Conservation (phyloP, 2,888 invertebrate genomes). For the Ephialtes manifestator region DNA sequence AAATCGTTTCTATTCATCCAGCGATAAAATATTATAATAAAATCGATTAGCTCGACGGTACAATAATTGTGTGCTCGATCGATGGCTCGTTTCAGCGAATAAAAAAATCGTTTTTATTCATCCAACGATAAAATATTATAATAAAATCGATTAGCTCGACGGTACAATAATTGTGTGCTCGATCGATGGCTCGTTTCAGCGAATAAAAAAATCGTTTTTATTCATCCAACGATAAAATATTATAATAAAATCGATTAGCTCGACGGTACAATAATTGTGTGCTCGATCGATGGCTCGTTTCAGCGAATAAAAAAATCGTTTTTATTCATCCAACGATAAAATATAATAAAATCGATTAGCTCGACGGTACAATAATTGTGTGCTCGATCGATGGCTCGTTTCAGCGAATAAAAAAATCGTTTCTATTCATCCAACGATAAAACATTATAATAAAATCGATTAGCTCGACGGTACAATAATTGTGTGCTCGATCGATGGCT, state of each 20-base stretch:
- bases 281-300: neutral
- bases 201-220: constrained; percentile 38
- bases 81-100: constrained; percentile 21
- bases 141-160: neutral
- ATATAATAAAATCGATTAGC: too few relatives aligned
- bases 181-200: constrained; percentile 1
- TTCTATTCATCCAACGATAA: constrained; percentile 7
- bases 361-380: neutral
- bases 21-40: neutral
- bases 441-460: too few relatives aligned
- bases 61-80: neutral
- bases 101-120: constrained; percentile 28
- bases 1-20: constrained; percentile 19
- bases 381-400: neutral
- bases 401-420: constrained; percentile 36
- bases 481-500: neutral
- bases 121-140: neutral
- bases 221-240: neutral
- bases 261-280: neutral
- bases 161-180: neutral
- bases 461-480: neutral
- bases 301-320: constrained; percentile 38
- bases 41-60: neutral
- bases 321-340: neutral
- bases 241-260: neutral